Base-by-base conservation (phyloP, 2,797 vertebrate species). In the Bovichtus variegatus region DNA sequence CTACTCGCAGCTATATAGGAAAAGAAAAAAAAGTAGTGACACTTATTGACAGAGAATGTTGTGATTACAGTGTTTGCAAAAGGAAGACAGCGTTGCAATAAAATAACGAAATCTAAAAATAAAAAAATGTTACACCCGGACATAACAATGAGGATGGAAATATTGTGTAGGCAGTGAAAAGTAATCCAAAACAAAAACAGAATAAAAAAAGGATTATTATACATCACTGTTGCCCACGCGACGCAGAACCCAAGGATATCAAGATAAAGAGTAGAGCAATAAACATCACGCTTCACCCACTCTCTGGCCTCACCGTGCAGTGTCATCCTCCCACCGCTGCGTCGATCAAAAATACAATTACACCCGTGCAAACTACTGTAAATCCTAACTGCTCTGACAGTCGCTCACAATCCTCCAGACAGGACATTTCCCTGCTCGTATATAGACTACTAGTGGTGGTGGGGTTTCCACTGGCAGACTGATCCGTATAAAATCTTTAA, bases 401-500 rank as follows among this genome's bases (percentile, higher is more conserved):
- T 60, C 40, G 78, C 53, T 73, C 51, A 13, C 5, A 44, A 68
- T 70, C 60, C 53, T 51, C 47, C 65, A 27, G 1, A 15, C 47
- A 23, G 65, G 25, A 70, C 74, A 63, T 34, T 49, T 72, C 71
- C 71, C 38, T 29, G 61, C 58, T 46, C 67, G 76, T 41, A 78
- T 49, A 82, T 38, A 51, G 62, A 70, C 46, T 19, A 70, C 50
- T 19, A 61, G 64, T 38, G 58, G 29, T 58, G 81, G 54, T 43
- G 71, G 19, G 27, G n/a, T 64, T 78, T 76, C 73, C 62, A 74
- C 41, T 51, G 31, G 49, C 40, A 41, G 18, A 49, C 49, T 18
- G 76, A 43, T 77, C 74, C 11, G 78, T 43, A 74, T 83, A 71
- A 69, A 68, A 86, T 83, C 51, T 69, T 65, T 36, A 15, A 63